phyloP scores from a whole-genome alignment of 2,113 vertebrate genomes.

The Physeter macrocephalus region DNA sequence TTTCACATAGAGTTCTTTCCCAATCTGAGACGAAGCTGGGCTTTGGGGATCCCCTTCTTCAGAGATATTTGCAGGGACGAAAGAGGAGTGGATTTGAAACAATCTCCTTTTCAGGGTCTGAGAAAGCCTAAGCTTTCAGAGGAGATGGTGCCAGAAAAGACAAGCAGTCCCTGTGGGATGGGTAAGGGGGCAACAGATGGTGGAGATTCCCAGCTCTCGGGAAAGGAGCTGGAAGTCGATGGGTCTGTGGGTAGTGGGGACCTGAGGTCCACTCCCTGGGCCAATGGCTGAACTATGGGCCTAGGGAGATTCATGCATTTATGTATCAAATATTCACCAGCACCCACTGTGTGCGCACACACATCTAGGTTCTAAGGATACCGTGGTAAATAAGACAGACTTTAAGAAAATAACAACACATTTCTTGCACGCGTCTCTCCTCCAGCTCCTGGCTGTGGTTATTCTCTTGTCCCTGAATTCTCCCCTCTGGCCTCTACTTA shows the following conservation, averaged over 20 bases:
- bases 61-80: neutral
- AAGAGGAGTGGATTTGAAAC: neutral
- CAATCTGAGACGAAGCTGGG: neutral
- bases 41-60: neutral
- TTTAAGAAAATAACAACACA: neutral
- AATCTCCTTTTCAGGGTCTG: neutral
- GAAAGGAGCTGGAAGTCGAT: neutral
- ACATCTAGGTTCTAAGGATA: neutral
- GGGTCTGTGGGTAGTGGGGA: neutral
- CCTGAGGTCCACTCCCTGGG: neutral
- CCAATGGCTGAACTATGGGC: neutral
- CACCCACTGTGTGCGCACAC: neutral
- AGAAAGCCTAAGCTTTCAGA: neutral
- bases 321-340: neutral
- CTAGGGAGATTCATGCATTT: neutral
- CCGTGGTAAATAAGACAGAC: neutral
- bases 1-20: neutral
- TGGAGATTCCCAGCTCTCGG: neutral
- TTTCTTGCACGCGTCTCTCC: neutral
- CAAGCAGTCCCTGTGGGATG: neutral
- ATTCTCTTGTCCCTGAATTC: too few species aligned
- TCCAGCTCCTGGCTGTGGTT: neutral
- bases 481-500: neutral
- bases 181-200: too few species aligned
- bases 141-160: neutral